phyloP scores from a whole-genome alignment of 1,140 invertebrate species.

The Plodia interpunctella region DNA sequence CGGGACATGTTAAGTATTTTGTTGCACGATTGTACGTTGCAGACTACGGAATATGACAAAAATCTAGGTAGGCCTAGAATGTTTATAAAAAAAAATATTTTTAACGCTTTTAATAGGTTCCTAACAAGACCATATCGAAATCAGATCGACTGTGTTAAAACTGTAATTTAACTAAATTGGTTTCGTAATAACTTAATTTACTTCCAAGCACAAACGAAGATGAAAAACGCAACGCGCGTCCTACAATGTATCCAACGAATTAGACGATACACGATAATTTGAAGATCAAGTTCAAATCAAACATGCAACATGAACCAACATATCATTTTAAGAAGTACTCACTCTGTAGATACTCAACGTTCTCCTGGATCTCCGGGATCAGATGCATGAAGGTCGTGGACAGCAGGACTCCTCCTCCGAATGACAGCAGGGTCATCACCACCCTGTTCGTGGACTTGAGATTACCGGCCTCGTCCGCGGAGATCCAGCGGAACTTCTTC shows the following conservation, averaged over 20 bases:
- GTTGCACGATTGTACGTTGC: background rate
- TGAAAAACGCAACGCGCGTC: background rate
- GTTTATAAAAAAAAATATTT: no score
- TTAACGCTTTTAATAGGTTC: no score
- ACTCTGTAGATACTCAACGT: constrained; percentile 78
- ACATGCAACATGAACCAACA: background rate
- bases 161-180: background rate
- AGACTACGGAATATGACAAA: background rate
- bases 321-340: constrained; percentile 27
- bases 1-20: background rate
- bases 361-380: constrained; percentile 90
- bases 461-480: constrained; percentile 54
- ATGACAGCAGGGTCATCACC: constrained; percentile 82
- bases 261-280: background rate
- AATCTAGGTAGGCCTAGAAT: background rate
- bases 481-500: constrained; percentile 79
- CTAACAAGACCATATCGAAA: no score
- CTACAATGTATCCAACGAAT: background rate
- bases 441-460: constrained; percentile 64
- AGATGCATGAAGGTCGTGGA: constrained; percentile 94
- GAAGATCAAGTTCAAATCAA: constrained; percentile 10
- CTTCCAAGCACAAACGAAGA: background rate
- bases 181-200: background rate
- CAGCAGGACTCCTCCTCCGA: constrained; percentile 94
- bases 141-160: background rate